These are phyloP conservation scores for Drosophila borealis DNA, from an alignment of 2,888 invertebrate species.

Conservation along the genomic window DNA sequence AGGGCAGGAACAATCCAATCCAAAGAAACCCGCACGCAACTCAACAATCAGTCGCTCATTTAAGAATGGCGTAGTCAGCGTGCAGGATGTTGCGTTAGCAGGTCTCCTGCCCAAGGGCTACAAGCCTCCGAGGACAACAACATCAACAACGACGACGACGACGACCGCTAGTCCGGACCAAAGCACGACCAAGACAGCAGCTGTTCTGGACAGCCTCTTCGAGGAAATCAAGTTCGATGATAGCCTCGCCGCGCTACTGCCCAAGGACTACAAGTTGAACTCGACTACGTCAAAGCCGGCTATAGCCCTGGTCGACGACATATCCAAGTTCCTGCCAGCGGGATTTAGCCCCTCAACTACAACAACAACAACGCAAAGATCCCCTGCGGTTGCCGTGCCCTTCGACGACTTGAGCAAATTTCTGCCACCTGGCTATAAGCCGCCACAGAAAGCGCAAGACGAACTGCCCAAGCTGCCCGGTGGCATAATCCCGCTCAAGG, in stretches of 20 bases:
- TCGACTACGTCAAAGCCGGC: constrained; percentile 83
- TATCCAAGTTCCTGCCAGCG: constrained; percentile 88
- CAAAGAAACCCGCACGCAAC: constrained; percentile 80
- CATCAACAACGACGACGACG: constrained; percentile 46
- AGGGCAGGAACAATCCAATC: constrained; percentile 6
- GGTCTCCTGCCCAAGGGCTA: constrained; percentile 87
- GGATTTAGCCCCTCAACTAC: constrained; percentile 82
- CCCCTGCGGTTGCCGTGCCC: constrained; percentile 83
- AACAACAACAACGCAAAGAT: constrained; percentile 47
- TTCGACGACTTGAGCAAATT: constrained; percentile 87
- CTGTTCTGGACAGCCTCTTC: constrained; percentile 76
- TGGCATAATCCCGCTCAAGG: constrained; percentile 75
- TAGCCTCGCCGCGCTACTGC: constrained; percentile 84
- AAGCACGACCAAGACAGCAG: constrained; percentile 26
- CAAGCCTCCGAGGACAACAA: constrained; percentile 84
- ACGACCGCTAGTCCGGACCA: constrained; percentile 30
- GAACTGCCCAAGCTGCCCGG: constrained; percentile 40
- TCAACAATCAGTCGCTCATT: constrained; percentile 85
- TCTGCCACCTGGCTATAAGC: constrained; percentile 89
- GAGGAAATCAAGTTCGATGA: constrained; percentile 83
- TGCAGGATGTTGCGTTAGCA: constrained; percentile 86
- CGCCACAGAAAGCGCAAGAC: constrained; percentile 51
- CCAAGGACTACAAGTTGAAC: constrained; percentile 86
- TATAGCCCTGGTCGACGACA: constrained; percentile 86
- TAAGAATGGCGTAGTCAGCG: constrained; percentile 86